Evolutionary conservation across 2,113 vertebrate species (phyloP).

Genomic region (Scatophagus argus): DNA sequence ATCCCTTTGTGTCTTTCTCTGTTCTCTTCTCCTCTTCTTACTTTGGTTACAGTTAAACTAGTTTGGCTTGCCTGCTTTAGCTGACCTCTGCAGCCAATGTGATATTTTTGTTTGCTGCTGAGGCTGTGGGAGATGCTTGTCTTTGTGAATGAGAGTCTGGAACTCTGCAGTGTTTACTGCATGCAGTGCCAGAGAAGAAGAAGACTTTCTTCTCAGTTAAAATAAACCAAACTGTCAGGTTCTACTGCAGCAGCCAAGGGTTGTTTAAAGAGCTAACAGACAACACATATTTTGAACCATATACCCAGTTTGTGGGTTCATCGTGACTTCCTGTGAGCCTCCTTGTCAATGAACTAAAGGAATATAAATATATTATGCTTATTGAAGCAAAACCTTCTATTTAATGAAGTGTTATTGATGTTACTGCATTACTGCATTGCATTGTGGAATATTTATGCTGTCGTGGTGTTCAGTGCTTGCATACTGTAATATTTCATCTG

Average conservation of each 20-base stretch:
- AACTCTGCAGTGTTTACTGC: background rate
- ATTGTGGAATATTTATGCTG: too few relatives aligned
- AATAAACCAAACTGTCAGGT: background rate
- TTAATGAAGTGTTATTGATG: too few relatives aligned
- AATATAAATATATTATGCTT: too few relatives aligned
- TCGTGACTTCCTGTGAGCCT: too few relatives aligned
- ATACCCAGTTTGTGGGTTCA: too few relatives aligned
- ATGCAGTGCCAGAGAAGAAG: background rate
- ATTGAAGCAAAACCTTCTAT: too few relatives aligned
- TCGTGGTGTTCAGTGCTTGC: too few relatives aligned
- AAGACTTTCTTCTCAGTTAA: conserved; percentile 1
- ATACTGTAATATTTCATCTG: too few relatives aligned
- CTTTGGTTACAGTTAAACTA: background rate
- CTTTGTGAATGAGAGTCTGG: background rate
- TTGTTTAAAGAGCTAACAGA: background rate
- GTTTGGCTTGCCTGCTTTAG: background rate
- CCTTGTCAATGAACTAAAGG: too few relatives aligned
- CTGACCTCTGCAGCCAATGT: background rate
- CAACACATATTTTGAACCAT: too few relatives aligned
- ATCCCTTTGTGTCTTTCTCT: background rate
- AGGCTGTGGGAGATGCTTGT: background rate
- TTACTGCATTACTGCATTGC: too few relatives aligned
- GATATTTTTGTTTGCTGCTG: background rate
- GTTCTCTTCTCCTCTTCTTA: background rate
- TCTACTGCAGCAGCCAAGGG: background rate